Evolutionary conservation across 2,797 vertebrate species (phyloP).

Genomic region (Epinephelus coioides): DNA sequence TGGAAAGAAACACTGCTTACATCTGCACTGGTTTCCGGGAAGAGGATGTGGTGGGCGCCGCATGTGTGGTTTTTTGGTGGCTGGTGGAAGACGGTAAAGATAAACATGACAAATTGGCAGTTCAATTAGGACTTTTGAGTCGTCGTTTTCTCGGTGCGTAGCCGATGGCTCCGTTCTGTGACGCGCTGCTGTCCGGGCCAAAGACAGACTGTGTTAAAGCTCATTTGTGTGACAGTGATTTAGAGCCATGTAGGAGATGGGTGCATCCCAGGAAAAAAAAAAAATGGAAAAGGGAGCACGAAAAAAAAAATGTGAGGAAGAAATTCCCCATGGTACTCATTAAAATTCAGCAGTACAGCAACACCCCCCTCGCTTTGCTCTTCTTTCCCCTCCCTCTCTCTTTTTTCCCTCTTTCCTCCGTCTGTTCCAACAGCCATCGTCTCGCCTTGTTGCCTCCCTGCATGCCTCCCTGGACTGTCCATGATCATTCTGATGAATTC

Average conservation of each 20-base stretch:
- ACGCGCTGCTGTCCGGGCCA: constrained; percentile 70
- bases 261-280: constrained; percentile 48
- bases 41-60: constrained; percentile 62
- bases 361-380: constrained; percentile 65
- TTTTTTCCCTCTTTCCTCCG: constrained; percentile 44
- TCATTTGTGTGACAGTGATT: constrained; percentile 83
- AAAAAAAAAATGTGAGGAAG: constrained; percentile 72
- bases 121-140: constrained; percentile 80
- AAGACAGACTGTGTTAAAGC: constrained; percentile 74
- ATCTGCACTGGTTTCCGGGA: constrained; percentile 75
- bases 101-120: constrained; percentile 89
- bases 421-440: constrained; percentile 71
- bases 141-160: constrained; percentile 53
- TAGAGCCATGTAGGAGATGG: constrained; percentile 66
- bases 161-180: constrained; percentile 44
- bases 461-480: constrained; percentile 76
- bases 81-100: constrained; percentile 76
- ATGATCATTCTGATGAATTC: constrained; percentile 88
- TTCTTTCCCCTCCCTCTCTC: constrained; percentile 49
- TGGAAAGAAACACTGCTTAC: constrained; percentile 75
- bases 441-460: constrained; percentile 79
- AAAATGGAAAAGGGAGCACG: constrained; percentile 45
- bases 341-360: constrained; percentile 84
- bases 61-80: constrained; percentile 58
- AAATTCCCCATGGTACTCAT: constrained; percentile 89